Conservation (phyloP, 2,113 vertebrate species). For the Salvelinus namaycush region DNA sequence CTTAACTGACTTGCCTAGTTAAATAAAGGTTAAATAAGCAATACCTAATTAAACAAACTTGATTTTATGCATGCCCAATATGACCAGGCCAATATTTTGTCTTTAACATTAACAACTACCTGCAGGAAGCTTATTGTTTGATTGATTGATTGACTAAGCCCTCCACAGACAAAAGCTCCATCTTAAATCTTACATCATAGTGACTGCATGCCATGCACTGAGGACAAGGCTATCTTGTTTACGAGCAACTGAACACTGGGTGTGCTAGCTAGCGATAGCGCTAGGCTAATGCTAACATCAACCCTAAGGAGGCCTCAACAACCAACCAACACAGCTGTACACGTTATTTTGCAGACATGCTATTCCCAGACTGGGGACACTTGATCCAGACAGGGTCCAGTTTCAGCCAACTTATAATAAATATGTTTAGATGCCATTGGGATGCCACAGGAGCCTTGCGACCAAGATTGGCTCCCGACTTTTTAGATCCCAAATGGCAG, state of each 20-base stretch:
- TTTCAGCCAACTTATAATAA: constrained; percentile 69
- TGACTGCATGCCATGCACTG: neutral
- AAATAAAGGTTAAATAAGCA: no score
- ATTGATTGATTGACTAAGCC: no score
- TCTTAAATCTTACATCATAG: neutral
- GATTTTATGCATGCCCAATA: no score
- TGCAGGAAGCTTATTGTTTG: no score
- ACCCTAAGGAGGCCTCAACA: constrained; percentile 41
- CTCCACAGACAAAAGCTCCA: no score
- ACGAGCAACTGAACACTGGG: neutral
- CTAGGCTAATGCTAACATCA: neutral
- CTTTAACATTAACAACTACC: no score
- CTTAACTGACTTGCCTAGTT: no score
- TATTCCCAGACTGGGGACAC: constrained; percentile 68
- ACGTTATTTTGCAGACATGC: constrained; percentile 30
- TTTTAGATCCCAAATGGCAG: constrained; percentile 34
- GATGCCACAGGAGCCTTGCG: neutral
- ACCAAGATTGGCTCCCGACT: neutral
- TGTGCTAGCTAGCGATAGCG: neutral
- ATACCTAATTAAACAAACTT: no score
- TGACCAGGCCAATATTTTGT: no score
- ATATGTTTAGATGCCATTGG: constrained; percentile 51
- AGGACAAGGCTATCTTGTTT: neutral
- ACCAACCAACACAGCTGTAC: constrained; percentile 55
- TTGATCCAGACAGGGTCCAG: constrained; percentile 52